Evolutionary conservation across 2,888 invertebrate genomes (phyloP), one percentile per base, ranked within the genome.

Genomic region (Drosophila ezoana): DNA sequence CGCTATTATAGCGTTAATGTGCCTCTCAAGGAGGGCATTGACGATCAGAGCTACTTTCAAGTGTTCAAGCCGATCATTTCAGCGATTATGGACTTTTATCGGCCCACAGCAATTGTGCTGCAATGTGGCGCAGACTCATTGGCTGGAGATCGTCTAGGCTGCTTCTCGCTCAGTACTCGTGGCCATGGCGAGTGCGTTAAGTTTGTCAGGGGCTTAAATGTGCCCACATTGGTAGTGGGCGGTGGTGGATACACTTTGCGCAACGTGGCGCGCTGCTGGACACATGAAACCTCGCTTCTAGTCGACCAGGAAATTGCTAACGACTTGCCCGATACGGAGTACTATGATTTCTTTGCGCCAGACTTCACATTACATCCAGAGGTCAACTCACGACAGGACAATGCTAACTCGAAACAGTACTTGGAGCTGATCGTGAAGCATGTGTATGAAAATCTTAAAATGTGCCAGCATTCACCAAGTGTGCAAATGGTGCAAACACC

Each of bases 101-200:
- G 97, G 53, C 99, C 99, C 0, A 98, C 98, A 0, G 98, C 98
- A 0, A 98, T 99, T 81, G 99, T 99, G 0, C 93, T 99, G 13
- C 97, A 99, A 93, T 99, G 99, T 93, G 99, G 99, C 0, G 99
- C 99, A 0, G 99, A 99, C 93, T 99, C 99, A 0, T 93, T 99
- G 37, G 98, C 98, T 0, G 97, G 97, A 44, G 99, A 99, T 92
- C 92, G 95, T 40, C 94, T 99, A 0, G 99, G 99, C 0, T 99
- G 99, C 91, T 99, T 99, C 93, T 98, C 98, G 32, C 93, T 99
- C 23, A 97, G 97, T 67, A 98, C 98, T 0, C 96, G 96, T 80
- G 99, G 99, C 0, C 99, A 99, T 88, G 99, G 99, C 0, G 99
- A 99, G 88, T 99, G 99, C 91, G 99, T 99, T 0, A 96, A 97